Base-by-base conservation (phyloP, 1,140 invertebrate species). In the Coptotermes formosanus region DNA sequence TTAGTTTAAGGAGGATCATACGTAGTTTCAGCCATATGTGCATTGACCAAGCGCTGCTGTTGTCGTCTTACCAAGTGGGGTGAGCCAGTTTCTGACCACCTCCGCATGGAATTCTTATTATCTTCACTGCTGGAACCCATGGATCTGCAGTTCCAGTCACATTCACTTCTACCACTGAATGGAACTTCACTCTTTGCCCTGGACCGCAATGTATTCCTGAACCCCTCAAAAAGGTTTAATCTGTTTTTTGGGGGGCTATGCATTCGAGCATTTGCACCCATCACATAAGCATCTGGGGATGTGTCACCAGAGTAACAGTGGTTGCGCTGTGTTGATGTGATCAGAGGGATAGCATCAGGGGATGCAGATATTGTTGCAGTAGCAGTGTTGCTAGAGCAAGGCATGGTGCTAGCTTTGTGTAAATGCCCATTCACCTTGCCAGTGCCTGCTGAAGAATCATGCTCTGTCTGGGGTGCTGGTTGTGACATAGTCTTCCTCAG, bases 151-250 rank as follows among this genome's bases (percentile, higher is more conserved):
- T 45, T 55, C 86, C 44, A 84, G 48, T 86, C 86, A 48, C 82
- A 82, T n/a, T 86, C 83, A 52, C 55, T 48, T n/a, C 75, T 75
- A 52, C 43, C 75, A 75, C 45, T 69, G 38, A 25, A 69, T 12
- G 86, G 86, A 16, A 87, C 86, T 69, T 89, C 89, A 83, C 88
- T 88, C 86, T 89, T 89, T 45, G 89, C 88, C 88, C 91, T 90
- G 88, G 90, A 90, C 85, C 92, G 91, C 59, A 94, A 89, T 9
- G 93, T 93, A 89, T 93, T 94, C 84, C 91, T 91, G 89, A 94
- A 93, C 88, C 93, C 94, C 87, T 94, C 93, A 88, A 94, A 91
- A 88, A 94, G 92, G 87, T 91, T 91, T 23, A 85, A 48, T 43
- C 44, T 75, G 43, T 82, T 93, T 91, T 95, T 95, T 82, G 92